Percentiles rank a stretch among this genome's conserved stretches.
Conservation (phyloP, 1,140 invertebrate genomes). For the Tenebrio molitor region DNA sequence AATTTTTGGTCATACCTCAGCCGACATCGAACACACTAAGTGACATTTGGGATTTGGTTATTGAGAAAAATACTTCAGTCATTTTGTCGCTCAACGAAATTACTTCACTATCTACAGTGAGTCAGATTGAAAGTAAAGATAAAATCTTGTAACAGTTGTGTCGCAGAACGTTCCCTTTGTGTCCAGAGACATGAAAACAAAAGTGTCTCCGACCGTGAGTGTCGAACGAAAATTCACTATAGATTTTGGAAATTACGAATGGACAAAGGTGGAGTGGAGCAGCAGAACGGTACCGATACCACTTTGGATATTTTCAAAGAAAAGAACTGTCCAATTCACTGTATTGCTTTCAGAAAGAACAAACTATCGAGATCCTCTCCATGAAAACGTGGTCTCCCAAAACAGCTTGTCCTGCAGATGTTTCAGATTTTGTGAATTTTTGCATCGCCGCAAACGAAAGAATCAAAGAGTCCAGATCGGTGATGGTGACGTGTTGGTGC, state of each 20-base stretch:
- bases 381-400: slow-evolving; percentile 46
- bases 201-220: too few relatives aligned
- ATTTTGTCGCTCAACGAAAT: slow-evolving; percentile 70
- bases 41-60: slow-evolving; percentile 74
- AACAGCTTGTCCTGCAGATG: slow-evolving; percentile 20
- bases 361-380: slow-evolving; percentile 31
- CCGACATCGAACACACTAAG: slow-evolving; percentile 68
- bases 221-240: too few relatives aligned
- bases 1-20: slow-evolving; percentile 68
- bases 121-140: slow-evolving; percentile 58
- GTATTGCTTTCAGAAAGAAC: slow-evolving; percentile 16
- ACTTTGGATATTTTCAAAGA: too few relatives aligned
- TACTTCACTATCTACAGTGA: too few relatives aligned
- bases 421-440: slow-evolving; percentile 50
- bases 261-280: slow-evolving; percentile 38
- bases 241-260: too few relatives aligned
- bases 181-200: too few relatives aligned
- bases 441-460: slow-evolving; percentile 45
- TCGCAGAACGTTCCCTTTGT: slow-evolving; percentile 25
- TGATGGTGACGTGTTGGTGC: slow-evolving; percentile 55
- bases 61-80: slow-evolving; percentile 69
- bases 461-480: slow-evolving; percentile 11
- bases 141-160: slow-evolving; percentile 52
- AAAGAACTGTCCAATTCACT: slow-evolving; percentile 38
- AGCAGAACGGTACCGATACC: slow-evolving; percentile 25